Evolutionary conservation across 2,888 invertebrate genomes (phyloP).

Genomic region (Caenorhabditis panamensis): DNA sequence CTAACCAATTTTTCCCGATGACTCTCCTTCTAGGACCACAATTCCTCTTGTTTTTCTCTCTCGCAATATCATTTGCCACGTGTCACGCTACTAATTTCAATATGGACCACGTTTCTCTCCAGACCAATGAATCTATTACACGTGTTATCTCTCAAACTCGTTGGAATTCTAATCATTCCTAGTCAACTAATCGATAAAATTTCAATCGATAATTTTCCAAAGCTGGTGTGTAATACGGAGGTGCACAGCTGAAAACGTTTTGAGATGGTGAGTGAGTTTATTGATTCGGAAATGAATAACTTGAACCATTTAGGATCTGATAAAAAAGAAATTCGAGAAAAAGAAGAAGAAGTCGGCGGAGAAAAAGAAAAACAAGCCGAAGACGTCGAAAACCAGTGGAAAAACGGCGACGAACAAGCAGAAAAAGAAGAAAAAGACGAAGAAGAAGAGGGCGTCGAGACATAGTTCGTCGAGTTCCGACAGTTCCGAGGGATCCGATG

Average conservation of each 20-base stretch:
- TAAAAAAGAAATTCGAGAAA: constrained; percentile 51
- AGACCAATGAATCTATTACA: too few species aligned
- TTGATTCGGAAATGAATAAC: neutral
- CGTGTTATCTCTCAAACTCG: too few species aligned
- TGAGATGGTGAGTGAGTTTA: neutral
- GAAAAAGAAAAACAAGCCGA: constrained; percentile 15
- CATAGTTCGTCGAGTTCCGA: constrained; percentile 28
- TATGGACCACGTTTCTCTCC: neutral
- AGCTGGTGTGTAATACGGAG: neutral
- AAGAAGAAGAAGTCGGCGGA: constrained; percentile 38
- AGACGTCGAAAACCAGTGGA: neutral
- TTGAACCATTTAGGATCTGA: constrained; percentile 29
- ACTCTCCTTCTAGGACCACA: too few species aligned
- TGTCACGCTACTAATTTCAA: neutral
- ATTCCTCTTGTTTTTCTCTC: too few species aligned
- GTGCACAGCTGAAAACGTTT: neutral
- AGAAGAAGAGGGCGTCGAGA: constrained; percentile 17
- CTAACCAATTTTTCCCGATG: neutral
- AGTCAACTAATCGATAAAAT: too few species aligned
- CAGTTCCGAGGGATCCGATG: too few species aligned
- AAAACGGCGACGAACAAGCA: constrained; percentile 17
- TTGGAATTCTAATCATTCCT: neutral
- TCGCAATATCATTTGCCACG: too few species aligned
- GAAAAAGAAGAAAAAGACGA: constrained; percentile 35
- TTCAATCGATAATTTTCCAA: neutral